Base-by-base conservation (phyloP, 2,888 invertebrate genomes). In the Taphrorychus bicolor region DNA sequence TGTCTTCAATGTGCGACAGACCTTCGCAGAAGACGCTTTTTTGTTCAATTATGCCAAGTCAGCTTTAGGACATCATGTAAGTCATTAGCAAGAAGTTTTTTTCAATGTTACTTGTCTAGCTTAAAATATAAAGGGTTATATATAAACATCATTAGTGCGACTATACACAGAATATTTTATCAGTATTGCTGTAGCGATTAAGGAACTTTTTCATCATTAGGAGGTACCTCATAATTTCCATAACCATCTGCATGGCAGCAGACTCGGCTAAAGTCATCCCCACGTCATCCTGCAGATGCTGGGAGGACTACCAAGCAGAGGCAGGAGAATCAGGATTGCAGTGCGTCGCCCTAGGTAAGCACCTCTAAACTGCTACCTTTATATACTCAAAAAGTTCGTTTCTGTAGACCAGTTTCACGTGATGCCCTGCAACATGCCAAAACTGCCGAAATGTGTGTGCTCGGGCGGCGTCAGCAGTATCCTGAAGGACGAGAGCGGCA, bases 351-450 rank as follows among this genome's bases (percentile, higher is more conserved):
- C 61, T 75, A 42, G 71, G 69, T 69, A n/a, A n/a, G n/a, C n/a
- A n/a, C n/a, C n/a, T n/a, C n/a, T n/a, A n/a, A n/a, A n/a, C n/a
- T n/a, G n/a, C n/a, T n/a, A n/a, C n/a, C n/a, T n/a, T n/a, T n/a
- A n/a, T n/a, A n/a, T n/a, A 32, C 5, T 7, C 32, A 32, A 32
- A 32, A 32, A 32, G 32, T 32, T 32, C 32, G 32, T 32, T 32
- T 32, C n/a, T n/a, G n/a, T n/a, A 71, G 72, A 74, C 59, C 70
- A 76, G 56, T 76, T 76, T 41, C 78, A 78, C 67, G 77, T 77
- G 49, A 78, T 78, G 79, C 77, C 78, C 41, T 79, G 79, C 68
- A 79, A 79, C 66, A 74, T 77, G 73, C 72, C 75, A n/a, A 74
- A 73, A 63, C 67, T 76, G 0, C 78, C 79, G 5, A 76, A 75